phyloP scores from a whole-genome alignment of 2,888 invertebrate species.

The Heliothis peltigera region DNA sequence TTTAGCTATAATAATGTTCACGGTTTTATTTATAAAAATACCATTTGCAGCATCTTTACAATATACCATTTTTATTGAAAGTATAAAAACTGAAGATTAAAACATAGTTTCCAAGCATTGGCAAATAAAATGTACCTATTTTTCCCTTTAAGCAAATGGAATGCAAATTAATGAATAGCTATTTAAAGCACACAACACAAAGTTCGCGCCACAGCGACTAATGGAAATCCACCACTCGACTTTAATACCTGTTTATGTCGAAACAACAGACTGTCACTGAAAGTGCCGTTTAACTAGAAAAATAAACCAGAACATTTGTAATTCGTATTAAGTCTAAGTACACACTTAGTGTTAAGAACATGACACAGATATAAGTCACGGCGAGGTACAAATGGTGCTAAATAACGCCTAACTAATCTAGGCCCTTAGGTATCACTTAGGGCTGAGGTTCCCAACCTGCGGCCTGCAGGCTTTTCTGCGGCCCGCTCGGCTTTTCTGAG shows the following conservation, averaged over 20 bases:
- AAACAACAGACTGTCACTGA: not conserved
- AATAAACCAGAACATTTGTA: constrained; percentile 9
- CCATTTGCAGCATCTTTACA: no score
- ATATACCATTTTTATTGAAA: not conserved
- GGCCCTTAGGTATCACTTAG: constrained; percentile 35
- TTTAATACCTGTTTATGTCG: constrained; percentile 13
- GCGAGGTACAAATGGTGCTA: constrained; percentile 29
- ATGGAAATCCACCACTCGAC: not conserved
- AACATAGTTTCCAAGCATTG: not conserved
- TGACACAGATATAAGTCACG: constrained; percentile 40
- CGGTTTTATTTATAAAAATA: constrained; percentile 20
- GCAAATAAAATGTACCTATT: not conserved
- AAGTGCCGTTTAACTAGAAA: constrained; percentile 8
- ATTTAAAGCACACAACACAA: not conserved
- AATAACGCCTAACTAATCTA: constrained; percentile 48
- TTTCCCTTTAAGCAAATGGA: not conserved
- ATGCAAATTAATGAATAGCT: not conserved
- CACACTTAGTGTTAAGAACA: constrained; percentile 33
- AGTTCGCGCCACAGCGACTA: not conserved
- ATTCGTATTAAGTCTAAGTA: constrained; percentile 9
- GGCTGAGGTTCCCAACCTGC: constrained; percentile 35
- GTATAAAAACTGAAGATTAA: not conserved
- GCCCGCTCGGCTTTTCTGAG: constrained; percentile 28
- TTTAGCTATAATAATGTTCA: constrained; percentile 34
- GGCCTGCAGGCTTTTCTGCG: constrained; percentile 25